Evolutionary conservation across 2,888 invertebrate genomes (phyloP).

Genomic region (Polietes domitor): DNA sequence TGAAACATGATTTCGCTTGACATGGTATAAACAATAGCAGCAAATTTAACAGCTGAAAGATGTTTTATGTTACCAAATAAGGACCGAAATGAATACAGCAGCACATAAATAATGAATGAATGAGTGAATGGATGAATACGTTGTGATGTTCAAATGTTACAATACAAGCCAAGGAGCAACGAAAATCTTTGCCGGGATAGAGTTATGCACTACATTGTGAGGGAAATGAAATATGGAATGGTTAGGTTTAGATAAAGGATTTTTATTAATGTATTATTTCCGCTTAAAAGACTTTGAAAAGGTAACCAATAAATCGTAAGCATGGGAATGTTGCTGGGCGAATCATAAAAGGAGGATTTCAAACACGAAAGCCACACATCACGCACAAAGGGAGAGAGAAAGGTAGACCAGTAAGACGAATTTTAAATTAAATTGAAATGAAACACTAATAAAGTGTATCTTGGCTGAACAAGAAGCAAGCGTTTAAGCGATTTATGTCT

Average conservation of each 20-base stretch:
- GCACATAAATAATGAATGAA: constrained; percentile 32
- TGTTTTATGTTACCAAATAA: constrained; percentile 31
- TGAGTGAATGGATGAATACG: background rate
- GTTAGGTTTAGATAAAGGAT: constrained; percentile 51
- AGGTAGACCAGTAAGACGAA: background rate
- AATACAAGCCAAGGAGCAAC: background rate
- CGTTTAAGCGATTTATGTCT: too few species aligned
- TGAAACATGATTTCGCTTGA: constrained; percentile 60
- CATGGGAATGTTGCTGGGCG: background rate
- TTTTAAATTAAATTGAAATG: background rate
- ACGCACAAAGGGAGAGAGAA: background rate
- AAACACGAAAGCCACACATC: constrained; percentile 25
- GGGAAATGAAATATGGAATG: constrained; percentile 42
- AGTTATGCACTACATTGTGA: constrained; percentile 16
- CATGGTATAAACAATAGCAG: constrained; percentile 52
- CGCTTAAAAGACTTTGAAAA: constrained; percentile 46
- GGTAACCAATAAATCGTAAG: constrained; percentile 51
- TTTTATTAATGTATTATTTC: constrained; percentile 58
- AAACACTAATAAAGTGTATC: background rate
- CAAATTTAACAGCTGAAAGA: constrained; percentile 44
- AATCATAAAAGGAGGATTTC: background rate
- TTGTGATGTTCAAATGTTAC: constrained; percentile 21
- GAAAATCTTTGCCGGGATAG: constrained; percentile 27
- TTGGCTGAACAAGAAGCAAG: background rate
- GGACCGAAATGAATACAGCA: constrained; percentile 10